These are phyloP conservation scores for Melanerpes formicivorus DNA, from an alignment of 2,113 vertebrate species.

Conservation along the genomic window DNA sequence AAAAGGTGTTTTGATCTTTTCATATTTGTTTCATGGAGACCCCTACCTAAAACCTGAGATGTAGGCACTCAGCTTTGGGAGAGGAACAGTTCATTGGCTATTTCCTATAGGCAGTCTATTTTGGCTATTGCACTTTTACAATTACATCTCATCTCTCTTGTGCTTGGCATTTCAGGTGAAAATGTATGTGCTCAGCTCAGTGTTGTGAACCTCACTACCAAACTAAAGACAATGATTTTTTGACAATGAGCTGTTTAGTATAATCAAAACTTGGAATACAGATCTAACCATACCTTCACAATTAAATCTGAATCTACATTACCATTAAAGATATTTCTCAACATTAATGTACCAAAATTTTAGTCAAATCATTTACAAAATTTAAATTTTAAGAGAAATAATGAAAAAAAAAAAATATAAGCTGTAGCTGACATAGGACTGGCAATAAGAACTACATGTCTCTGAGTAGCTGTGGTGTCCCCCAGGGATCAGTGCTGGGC, in stretches of 20 bases:
- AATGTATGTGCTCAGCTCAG: not conserved
- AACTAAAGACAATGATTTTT: not conserved
- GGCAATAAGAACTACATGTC: not conserved
- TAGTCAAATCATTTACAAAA: not conserved
- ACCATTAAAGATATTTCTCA: not conserved
- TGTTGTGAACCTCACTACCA: not conserved
- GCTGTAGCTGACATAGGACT: not conserved
- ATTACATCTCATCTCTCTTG: not conserved
- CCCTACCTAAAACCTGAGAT: not conserved
- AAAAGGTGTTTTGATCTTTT: not conserved
- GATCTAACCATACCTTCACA: not conserved
- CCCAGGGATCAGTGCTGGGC: no score
- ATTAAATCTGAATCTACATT: not conserved
- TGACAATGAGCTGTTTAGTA: accelerated
- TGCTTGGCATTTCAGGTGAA: not conserved
- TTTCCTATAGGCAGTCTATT: not conserved
- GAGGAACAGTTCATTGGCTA: accelerated
- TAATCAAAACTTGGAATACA: not conserved
- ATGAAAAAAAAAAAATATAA: not conserved
- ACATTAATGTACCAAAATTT: not conserved
- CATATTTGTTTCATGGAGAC: not conserved
- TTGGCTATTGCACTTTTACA: not conserved
- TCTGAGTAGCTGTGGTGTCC: not conserved
- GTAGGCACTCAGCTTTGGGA: not conserved
- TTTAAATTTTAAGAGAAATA: not conserved